These are phyloP conservation scores for Cepaea nemoralis DNA, from an alignment of 1,140 invertebrate genomes.

Conservation along the genomic window DNA sequence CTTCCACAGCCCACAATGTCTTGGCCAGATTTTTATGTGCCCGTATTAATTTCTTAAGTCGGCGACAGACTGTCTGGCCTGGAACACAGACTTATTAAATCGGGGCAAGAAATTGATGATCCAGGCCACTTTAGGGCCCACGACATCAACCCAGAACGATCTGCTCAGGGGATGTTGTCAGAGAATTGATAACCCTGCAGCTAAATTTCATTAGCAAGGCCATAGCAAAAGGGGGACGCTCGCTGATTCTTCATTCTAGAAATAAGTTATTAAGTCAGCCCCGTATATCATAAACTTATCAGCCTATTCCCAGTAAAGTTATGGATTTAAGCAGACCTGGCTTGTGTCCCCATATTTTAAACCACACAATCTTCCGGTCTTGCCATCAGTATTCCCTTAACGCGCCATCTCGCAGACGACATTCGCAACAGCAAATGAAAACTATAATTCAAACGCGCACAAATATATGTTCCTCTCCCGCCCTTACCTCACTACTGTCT, in stretches of 20 bases:
- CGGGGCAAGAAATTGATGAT: not conserved
- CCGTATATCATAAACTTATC: not conserved
- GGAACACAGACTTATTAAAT: not conserved
- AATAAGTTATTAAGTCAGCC: slow-evolving; percentile 2
- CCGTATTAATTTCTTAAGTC: slow-evolving; percentile 7
- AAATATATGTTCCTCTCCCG: not conserved
- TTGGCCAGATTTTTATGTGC: not conserved
- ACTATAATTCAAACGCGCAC: not conserved
- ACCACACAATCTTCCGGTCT: not conserved
- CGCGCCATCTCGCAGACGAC: not conserved
- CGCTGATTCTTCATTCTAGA: not conserved
- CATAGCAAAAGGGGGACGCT: not conserved
- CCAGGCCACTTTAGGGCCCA: not conserved
- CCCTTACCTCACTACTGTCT: not conserved
- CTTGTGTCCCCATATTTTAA: not conserved
- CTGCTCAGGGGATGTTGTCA: not conserved
- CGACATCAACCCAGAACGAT: not conserved
- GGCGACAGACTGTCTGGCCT: not conserved
- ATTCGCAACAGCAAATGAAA: not conserved
- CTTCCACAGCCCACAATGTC: not conserved
- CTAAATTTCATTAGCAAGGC: not conserved
- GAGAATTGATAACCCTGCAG: not conserved
- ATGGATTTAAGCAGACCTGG: not conserved
- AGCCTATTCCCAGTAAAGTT: not conserved
- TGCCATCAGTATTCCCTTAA: not conserved